Evolutionary conservation across 2,797 vertebrate species (phyloP).

Genomic region (Fratercula arctica): DNA sequence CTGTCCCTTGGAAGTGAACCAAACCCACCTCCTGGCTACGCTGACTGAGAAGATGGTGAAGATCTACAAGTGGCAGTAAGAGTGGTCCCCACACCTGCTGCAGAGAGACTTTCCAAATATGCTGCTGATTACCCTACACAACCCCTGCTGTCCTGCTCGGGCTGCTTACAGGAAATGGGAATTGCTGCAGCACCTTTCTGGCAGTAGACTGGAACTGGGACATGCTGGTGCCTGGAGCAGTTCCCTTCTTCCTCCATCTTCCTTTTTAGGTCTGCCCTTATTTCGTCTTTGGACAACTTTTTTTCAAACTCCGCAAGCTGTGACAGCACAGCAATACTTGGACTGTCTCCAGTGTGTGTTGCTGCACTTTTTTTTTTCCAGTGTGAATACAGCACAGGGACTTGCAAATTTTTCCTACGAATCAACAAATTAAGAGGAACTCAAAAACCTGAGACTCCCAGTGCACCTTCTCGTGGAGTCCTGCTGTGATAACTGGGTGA

Average conservation of each 20-base stretch:
- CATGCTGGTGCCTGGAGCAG: neutral
- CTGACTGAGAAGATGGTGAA: conserved; percentile 92
- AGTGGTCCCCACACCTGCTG: rapidly evolving
- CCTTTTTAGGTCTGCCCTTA: neutral
- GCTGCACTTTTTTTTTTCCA: neutral
- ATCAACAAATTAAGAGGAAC: neutral
- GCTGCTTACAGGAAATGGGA: neutral
- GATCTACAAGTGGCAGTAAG: conserved; percentile 92
- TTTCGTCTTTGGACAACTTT: neutral
- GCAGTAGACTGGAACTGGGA: neutral
- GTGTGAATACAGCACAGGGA: neutral
- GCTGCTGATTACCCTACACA: neutral
- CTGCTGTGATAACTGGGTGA: neutral
- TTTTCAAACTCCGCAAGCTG: neutral
- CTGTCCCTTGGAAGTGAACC: conserved; percentile 86
- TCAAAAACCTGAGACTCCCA: neutral
- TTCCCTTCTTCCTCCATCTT: neutral
- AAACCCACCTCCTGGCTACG: conserved; percentile 85
- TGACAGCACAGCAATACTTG: neutral
- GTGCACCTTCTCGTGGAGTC: neutral
- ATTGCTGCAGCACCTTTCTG: neutral
- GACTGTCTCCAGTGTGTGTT: neutral
- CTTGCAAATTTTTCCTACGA: neutral
- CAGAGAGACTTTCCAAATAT: neutral
- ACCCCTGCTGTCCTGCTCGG: neutral